Percentiles rank a stretch among this genome's conserved stretches.
Evolutionary conservation across 2,888 invertebrate species (phyloP).

Genomic region (Mamestra brassicae): DNA sequence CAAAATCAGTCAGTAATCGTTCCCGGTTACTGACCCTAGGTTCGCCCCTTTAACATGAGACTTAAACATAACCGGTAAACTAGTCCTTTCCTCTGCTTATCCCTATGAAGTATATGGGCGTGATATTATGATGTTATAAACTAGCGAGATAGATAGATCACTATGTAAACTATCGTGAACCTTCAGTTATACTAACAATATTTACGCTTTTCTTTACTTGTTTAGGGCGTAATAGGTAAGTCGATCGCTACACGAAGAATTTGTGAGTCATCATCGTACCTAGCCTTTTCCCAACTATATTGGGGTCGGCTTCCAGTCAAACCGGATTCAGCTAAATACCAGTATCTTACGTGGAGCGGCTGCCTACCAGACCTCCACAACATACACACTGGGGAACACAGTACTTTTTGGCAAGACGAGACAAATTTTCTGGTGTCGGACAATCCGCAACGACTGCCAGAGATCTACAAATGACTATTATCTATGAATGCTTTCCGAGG

Average conservation of each 20-base stretch:
- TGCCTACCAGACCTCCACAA: too few species aligned
- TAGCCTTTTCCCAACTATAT: too few species aligned
- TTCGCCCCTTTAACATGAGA: not conserved
- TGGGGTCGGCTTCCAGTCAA: too few species aligned
- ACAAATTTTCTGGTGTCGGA: too few species aligned
- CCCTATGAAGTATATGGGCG: not conserved
- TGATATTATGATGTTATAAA: not conserved
- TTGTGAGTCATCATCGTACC: not conserved
- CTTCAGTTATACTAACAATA: slow-evolving; percentile 16
- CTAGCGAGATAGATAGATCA: not conserved
- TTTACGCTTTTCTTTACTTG: slow-evolving; percentile 20
- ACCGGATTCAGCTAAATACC: too few species aligned
- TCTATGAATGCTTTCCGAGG: too few species aligned
- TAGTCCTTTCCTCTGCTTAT: not conserved
- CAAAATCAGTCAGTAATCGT: not conserved
- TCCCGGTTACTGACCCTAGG: not conserved
- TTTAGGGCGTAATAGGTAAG: slow-evolving; percentile 13
- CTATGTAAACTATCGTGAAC: slow-evolving; percentile 7
- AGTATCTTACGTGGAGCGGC: too few species aligned
- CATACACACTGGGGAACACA: too few species aligned
- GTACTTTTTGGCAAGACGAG: too few species aligned
- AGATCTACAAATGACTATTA: too few species aligned
- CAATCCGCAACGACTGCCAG: too few species aligned
- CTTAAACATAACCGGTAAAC: not conserved
- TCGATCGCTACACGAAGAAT: not conserved